These are phyloP conservation scores for Solen grandis DNA, from an alignment of 1,140 invertebrate genomes.

Conservation along the genomic window DNA sequence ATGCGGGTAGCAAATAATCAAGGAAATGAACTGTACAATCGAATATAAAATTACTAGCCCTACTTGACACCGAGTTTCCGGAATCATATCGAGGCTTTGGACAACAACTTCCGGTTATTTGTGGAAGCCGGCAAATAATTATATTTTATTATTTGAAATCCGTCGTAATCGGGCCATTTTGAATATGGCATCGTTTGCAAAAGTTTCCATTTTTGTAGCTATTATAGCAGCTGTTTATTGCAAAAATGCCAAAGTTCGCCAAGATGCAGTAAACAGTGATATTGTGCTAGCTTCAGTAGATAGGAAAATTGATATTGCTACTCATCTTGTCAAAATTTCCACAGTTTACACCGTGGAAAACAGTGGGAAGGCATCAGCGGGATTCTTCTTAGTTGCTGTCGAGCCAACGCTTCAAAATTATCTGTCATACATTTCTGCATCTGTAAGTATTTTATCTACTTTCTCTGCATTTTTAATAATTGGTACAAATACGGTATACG, in stretches of 20 bases:
- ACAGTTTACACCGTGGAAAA: constrained; percentile 92
- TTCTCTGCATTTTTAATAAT: too few species aligned
- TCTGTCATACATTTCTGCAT: constrained; percentile 88
- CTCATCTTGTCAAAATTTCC: constrained; percentile 92
- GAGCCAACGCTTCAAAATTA: constrained; percentile 85
- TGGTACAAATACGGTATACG: too few species aligned
- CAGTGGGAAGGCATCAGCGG: constrained; percentile 86
- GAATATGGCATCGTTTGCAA: neutral
- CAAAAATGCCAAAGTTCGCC: constrained; percentile 57
- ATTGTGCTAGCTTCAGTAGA: constrained; percentile 90
- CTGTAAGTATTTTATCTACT: constrained; percentile 74
- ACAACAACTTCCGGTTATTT: constrained; percentile 56
- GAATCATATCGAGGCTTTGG: too few species aligned
- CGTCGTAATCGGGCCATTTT: neutral
- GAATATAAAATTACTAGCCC: constrained; percentile 3
- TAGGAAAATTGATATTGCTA: constrained; percentile 91
- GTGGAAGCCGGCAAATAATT: constrained; percentile 21
- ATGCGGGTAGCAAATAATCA: too few species aligned
- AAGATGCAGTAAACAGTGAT: constrained; percentile 72
- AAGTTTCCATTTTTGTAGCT: neutral
- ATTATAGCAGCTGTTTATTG: constrained; percentile 59
- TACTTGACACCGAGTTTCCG: constrained; percentile 45
- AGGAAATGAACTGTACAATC: too few species aligned
- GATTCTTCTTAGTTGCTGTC: constrained; percentile 87
- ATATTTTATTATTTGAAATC: neutral